Evolutionary conservation across 2,797 vertebrate species (phyloP), one percentile per base, ranked within the genome.

Genomic region (Oreochromis mossambicus): DNA sequence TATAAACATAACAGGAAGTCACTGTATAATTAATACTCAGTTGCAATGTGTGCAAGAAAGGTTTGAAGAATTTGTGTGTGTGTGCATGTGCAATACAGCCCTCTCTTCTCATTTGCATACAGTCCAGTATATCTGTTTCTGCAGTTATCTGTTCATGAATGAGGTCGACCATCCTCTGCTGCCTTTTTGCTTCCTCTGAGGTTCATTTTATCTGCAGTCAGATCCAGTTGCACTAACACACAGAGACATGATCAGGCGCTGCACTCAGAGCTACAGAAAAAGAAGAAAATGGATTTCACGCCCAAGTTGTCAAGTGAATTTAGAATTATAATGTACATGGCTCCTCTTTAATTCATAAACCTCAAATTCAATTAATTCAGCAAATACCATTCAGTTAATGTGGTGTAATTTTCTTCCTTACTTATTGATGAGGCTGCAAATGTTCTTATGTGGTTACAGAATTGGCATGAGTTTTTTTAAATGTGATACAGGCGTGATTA

Each of bases 221-320:
- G 32, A 89, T 85, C 58, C 61, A 32, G 70, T 87, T 80, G 79
- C 78, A 17, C 51, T 90, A 85, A 94, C 87, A 70, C 54, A 79
- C 54, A 3, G 77, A 79, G 90, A 91, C 90, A 83, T 56, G 77
- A 89, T 90, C 88, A 29, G 80, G 70, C 84, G 15, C 82, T 3
- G 77, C 78, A n/a, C 77, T 77, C 79, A 48, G 83, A 93, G 73
- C 82, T 86, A 76, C 85, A 89, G 48, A 68, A 87, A 77, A 90
- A 89, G 54, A 77, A 58, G 83, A 91, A 93, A 94, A 93, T 86
- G 77, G 61, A 91, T 94, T 94, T 95, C 80, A 92, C 51, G 83
- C 85, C 85, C 19, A 81, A 91, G 51, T 86, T 80, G 78, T 88
- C 68, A 43, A 91, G 83, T 84, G 84, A 94, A 92, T 83, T 86